Evolutionary conservation across 2,888 invertebrate species (phyloP).

Genomic region (Drosophila dives): DNA sequence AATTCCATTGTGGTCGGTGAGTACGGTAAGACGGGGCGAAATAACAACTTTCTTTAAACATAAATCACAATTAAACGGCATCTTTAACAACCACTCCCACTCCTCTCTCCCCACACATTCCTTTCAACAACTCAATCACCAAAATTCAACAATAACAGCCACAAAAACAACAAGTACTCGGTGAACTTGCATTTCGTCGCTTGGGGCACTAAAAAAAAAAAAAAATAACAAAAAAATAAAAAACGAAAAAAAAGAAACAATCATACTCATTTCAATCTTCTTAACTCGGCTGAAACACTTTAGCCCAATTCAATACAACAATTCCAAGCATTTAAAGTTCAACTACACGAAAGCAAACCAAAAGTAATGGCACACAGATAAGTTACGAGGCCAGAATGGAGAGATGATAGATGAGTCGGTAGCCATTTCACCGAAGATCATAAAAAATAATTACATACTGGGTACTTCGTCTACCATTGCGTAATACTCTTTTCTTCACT

Average conservation of each 20-base stretch:
- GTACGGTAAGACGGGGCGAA: neutral
- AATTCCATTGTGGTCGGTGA: neutral
- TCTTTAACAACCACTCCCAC: conserved; percentile 13
- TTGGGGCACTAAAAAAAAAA: conserved; percentile 19
- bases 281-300: conserved; percentile 66
- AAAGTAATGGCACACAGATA: conserved; percentile 54
- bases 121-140: conserved; percentile 48
- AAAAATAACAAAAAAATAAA: conserved; percentile 3
- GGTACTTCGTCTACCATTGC: conserved; percentile 43
- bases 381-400: conserved; percentile 21
- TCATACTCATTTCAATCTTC: conserved; percentile 48
- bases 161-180: conserved; percentile 30
- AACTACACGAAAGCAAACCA: conserved; percentile 50
- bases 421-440: conserved; percentile 68
- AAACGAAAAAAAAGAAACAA: conserved; percentile 6
- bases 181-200: conserved; percentile 62
- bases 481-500: conserved; percentile 40
- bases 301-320: conserved; percentile 66
- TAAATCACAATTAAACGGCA: conserved; percentile 69
- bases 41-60: conserved; percentile 55
- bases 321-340: conserved; percentile 62
- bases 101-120: conserved; percentile 12
- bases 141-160: conserved; percentile 15
- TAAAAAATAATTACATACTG: conserved; percentile 75
- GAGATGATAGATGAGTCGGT: conserved; percentile 52